phyloP scores from a whole-genome alignment of 2,797 vertebrate species.

The Limnodromus scolopaceus region DNA sequence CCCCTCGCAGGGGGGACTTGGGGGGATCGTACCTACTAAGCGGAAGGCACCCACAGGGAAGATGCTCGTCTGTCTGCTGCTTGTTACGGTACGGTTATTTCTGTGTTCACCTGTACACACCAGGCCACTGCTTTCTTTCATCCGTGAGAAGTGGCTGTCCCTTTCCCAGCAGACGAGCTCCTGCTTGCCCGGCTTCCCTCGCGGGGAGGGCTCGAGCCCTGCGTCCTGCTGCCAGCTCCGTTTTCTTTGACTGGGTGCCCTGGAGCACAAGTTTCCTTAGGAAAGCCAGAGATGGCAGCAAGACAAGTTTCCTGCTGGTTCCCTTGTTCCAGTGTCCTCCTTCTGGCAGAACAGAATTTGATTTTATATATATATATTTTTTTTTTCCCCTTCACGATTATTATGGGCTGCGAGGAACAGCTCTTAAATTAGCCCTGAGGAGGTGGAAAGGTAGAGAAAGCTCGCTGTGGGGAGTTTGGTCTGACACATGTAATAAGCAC shows the following conservation, averaged over 20 bases:
- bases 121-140: neutral
- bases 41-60: neutral
- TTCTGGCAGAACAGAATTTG: constrained; percentile 5
- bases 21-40: fast-evolving
- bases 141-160: neutral
- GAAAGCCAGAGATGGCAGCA: constrained; percentile 26
- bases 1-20: fast-evolving
- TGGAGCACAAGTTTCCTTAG: neutral
- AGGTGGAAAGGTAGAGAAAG: neutral
- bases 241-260: neutral
- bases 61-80: neutral
- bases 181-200: neutral
- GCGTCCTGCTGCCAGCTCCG: neutral
- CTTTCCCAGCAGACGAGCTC: neutral
- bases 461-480: neutral
- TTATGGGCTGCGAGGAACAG: neutral
- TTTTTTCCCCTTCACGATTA: fast-evolving
- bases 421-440: constrained; percentile 48
- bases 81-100: fast-evolving
- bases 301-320: neutral
- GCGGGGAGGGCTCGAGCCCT: fast-evolving
- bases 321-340: neutral
- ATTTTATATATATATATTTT: neutral
- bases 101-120: neutral
- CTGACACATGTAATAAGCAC: neutral